These are phyloP conservation scores for Pluvialis apricaria DNA, from an alignment of 2,113 vertebrate species.

Conservation along the genomic window DNA sequence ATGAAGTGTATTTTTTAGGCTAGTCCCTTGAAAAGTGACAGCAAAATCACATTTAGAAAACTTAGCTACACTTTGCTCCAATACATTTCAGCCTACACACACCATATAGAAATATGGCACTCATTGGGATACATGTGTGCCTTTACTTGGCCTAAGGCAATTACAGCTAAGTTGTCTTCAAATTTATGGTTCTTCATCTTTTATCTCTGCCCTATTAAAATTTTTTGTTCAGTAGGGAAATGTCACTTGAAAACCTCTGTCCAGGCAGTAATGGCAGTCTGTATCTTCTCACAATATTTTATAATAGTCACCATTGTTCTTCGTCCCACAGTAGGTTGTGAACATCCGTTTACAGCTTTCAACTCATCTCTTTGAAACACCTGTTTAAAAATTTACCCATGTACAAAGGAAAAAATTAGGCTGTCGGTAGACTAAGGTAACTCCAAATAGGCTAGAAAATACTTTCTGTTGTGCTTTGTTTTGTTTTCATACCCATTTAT, in stretches of 20 bases:
- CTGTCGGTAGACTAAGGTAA: not conserved
- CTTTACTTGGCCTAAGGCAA: not conserved
- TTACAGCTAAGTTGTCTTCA: not conserved
- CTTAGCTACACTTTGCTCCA: not conserved
- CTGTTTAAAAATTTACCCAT: not conserved
- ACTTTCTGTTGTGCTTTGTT: accelerated
- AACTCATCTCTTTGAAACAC: not conserved
- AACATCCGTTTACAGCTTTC: not conserved
- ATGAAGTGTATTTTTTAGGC: not conserved
- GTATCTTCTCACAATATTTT: not conserved
- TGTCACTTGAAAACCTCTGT: not conserved
- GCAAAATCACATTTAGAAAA: not conserved
- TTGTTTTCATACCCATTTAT: not conserved
- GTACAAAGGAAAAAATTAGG: not conserved
- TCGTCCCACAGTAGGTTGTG: not conserved
- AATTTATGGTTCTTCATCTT: not conserved
- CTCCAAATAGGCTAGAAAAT: not conserved
- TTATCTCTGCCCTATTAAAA: not conserved
- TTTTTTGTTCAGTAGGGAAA: not conserved
- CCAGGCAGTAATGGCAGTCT: not conserved
- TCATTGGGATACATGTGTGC: not conserved
- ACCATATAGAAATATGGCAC: not conserved
- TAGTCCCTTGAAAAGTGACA: not conserved
- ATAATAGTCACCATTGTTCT: not conserved
- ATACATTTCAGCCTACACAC: not conserved